Percentiles rank a stretch among this genome's conserved stretches.
Evolutionary conservation across 2,113 vertebrate genomes (phyloP).

Genomic region (Brachyhypopomus occidentalis): DNA sequence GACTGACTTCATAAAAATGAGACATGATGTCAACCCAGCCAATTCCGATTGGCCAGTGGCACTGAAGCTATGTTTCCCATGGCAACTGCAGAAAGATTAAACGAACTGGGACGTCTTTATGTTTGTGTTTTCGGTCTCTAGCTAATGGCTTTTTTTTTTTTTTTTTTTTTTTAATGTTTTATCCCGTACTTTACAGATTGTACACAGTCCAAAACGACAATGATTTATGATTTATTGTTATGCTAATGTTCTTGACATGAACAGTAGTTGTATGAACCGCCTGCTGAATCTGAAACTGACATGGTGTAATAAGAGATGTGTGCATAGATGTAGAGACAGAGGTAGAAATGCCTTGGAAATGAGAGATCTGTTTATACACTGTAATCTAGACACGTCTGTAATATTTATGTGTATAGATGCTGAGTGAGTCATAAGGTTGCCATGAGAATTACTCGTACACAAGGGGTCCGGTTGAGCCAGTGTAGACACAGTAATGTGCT

Average conservation of each 20-base stretch:
- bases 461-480: not conserved
- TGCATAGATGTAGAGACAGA: not conserved
- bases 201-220: conserved; percentile 2
- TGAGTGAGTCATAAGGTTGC: conserved; percentile 11
- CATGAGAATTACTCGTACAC: conserved; percentile 24
- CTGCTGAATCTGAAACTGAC: conserved; percentile 19
- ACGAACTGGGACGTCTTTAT: conserved; percentile 13
- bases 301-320: conserved; percentile 14
- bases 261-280: conserved; percentile 7
- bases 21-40: conserved; percentile 31
- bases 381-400: conserved; percentile 56
- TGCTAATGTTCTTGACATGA: conserved; percentile 12
- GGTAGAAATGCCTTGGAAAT: not conserved
- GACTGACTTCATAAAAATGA: conserved; percentile 13
- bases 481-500: not conserved
- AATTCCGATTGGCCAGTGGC: not conserved
- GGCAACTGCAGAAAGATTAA: not conserved
- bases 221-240: conserved; percentile 7
- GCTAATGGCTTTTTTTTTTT: conserved; percentile 2
- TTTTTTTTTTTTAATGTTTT: not conserved
- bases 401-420: conserved; percentile 56
- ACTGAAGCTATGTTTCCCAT: conserved; percentile 28
- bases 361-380: conserved; percentile 47
- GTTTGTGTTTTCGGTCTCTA: conserved; percentile 26
- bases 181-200: not conserved